Percentiles rank a stretch among this genome's conserved stretches.
Evolutionary conservation across 2,113 vertebrate genomes (phyloP).

Genomic region (Stercorarius parasiticus): DNA sequence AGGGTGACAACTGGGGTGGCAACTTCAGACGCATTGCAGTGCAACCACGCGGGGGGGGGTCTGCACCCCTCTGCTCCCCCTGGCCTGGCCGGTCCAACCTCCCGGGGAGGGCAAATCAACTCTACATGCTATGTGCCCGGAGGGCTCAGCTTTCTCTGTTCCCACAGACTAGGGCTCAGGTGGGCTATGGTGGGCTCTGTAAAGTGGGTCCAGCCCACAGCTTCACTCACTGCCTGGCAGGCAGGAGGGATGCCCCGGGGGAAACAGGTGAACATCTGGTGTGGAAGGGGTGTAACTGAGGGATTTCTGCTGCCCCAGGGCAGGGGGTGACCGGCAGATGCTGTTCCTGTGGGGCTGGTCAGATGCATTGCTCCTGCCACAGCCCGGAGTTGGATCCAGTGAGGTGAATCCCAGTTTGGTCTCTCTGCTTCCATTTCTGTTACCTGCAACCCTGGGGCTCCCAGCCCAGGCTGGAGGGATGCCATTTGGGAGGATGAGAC

Average conservation of each 20-base stretch:
- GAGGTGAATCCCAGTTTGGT: background rate
- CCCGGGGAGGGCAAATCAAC: background rate
- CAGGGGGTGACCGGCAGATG: background rate
- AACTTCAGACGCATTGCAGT: background rate
- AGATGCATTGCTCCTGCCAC: accelerated
- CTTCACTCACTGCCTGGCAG: background rate
- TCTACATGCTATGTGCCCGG: background rate
- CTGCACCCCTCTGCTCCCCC: background rate
- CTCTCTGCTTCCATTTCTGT: background rate
- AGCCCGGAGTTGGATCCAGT: background rate
- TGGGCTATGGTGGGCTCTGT: background rate
- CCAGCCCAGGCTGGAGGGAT: background rate
- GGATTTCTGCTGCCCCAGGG: background rate
- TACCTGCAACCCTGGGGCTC: background rate
- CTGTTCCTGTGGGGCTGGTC: background rate
- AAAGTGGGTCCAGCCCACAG: background rate
- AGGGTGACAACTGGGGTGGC: background rate
- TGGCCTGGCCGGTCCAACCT: background rate
- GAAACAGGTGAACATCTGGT: background rate
- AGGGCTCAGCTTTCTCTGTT: background rate
- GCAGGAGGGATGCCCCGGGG: background rate
- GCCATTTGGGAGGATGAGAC: background rate
- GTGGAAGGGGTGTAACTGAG: background rate
- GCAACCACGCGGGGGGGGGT: background rate
- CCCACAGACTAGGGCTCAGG: background rate